Evolutionary conservation across 2,888 invertebrate species (phyloP).

Genomic region (Polydesmus complanatus): DNA sequence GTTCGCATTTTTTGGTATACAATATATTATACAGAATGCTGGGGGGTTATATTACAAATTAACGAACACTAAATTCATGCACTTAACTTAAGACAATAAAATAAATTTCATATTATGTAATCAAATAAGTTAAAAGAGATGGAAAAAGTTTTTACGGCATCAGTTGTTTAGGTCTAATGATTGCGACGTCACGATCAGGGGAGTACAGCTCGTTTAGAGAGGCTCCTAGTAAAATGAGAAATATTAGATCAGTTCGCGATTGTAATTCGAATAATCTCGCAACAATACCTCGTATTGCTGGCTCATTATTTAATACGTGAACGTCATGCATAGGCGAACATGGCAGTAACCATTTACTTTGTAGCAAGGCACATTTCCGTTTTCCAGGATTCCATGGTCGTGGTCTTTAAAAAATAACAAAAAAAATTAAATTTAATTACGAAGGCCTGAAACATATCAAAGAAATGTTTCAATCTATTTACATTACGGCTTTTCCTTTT

Average conservation of each 20-base stretch:
- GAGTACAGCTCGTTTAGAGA: background rate
- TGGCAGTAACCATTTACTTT: constrained; percentile 9
- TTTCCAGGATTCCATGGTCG: constrained; percentile 14
- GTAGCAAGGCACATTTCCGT: constrained; percentile 10
- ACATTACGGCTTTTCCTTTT: constrained; percentile 7
- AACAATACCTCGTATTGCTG: background rate
- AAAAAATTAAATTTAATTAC: background rate
- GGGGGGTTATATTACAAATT: background rate
- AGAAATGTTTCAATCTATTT: background rate
- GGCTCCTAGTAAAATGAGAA: background rate
- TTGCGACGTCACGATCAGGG: constrained; percentile 6
- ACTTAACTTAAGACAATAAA: too few relatives aligned
- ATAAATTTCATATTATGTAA: too few relatives aligned
- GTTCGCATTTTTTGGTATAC: background rate
- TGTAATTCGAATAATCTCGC: too few relatives aligned
- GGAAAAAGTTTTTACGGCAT: too few relatives aligned
- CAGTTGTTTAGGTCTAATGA: constrained; percentile 2
- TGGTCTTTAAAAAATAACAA: background rate
- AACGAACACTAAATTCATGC: background rate
- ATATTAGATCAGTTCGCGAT: background rate
- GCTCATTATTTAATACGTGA: constrained; percentile 7
- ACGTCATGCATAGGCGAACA: constrained; percentile 11
- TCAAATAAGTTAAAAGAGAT: too few relatives aligned
- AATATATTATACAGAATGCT: too few relatives aligned
- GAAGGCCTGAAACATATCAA: background rate